These are phyloP conservation scores for human DNA, from an alignment of 2,113 vertebrate species.

Conservation along the genomic window GRCh38 chr20:48522001-48522500, in stretches of 20 bases:
- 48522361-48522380: background rate
- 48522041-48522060: background rate
- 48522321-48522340: too few species aligned
- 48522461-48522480: background rate
- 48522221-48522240: too few species aligned
- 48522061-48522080: background rate
- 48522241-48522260: background rate
- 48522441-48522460: background rate
- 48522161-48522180: background rate
- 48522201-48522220: too few species aligned
- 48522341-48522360: background rate
- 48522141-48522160: background rate
- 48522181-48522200: background rate
- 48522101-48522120: background rate
- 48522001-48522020: background rate
- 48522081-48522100: background rate
- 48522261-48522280: background rate
- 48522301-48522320: background rate
- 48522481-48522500: background rate
- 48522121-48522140: background rate
- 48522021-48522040: background rate
- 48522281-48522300: background rate
- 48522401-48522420: background rate
- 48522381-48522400: too few species aligned
- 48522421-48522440: background rate